A percentile compares a stretch with the other conserved stretches of the same genome.
Conservation (phyloP, 2,113 vertebrate genomes). For the Lathamus discolor region DNA sequence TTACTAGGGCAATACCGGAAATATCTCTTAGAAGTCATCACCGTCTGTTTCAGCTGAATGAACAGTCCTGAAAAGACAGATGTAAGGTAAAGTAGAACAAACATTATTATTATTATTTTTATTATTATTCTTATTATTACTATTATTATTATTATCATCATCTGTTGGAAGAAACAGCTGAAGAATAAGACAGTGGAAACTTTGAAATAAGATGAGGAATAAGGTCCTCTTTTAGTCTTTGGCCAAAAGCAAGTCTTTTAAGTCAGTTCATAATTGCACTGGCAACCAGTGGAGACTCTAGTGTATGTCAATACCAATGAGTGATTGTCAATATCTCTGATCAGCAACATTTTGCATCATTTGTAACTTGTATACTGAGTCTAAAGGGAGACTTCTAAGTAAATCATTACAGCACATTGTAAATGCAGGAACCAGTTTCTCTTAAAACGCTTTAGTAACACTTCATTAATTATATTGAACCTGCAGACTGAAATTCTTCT, state of each 20-base stretch:
- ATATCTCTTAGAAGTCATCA: background rate
- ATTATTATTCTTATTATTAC: too few species aligned
- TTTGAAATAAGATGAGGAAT: background rate
- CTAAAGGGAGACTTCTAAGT: constrained; percentile 58
- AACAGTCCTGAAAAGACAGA: background rate
- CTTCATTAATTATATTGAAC: constrained; percentile 74
- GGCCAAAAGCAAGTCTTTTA: constrained; percentile 40
- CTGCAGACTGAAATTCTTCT: constrained; percentile 49
- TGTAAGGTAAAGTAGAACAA: background rate
- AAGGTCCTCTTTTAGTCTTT: background rate
- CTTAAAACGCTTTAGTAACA: constrained; percentile 65
- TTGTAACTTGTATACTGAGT: constrained; percentile 58
- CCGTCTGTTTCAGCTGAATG: background rate
- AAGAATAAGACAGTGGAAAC: background rate
- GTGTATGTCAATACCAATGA: constrained; percentile 66
- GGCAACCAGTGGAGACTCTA: constrained; percentile 20
- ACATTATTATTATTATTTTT: background rate
- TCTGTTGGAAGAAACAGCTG: background rate
- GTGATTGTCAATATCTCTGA: constrained; percentile 67
- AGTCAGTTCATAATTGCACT: constrained; percentile 59
- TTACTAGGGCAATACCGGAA: background rate
- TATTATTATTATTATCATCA: background rate
- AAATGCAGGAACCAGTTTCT: constrained; percentile 62
- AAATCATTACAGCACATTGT: constrained; percentile 69
- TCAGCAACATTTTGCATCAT: constrained; percentile 69